phyloP scores from a whole-genome alignment of 2,113 vertebrate genomes.

The Muscicapa adusta region DNA sequence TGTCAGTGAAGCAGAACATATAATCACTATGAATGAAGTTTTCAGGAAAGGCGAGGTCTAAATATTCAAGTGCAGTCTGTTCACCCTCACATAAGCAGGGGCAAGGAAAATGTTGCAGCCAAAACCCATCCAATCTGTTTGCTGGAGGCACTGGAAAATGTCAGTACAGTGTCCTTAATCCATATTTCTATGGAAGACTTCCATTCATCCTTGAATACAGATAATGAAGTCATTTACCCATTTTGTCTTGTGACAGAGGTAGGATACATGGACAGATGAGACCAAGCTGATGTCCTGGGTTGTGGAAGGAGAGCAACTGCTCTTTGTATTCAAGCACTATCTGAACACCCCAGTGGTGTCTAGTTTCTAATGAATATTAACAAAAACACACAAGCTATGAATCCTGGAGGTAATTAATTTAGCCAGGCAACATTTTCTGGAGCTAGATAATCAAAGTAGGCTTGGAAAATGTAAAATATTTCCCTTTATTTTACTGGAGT shows the following conservation, averaged over 20 bases:
- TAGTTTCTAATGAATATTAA: neutral
- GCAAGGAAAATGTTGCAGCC: neutral
- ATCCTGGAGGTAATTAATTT: neutral
- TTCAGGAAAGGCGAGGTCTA: neutral
- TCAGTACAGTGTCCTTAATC: neutral
- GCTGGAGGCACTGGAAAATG: neutral
- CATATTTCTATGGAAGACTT: neutral
- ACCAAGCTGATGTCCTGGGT: neutral
- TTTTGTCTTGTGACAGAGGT: neutral
- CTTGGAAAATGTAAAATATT: neutral
- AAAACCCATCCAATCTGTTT: neutral
- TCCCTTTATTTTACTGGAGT: neutral
- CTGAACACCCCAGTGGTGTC: neutral
- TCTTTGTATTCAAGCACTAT: neutral
- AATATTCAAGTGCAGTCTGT: neutral
- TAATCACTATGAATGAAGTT: constrained; percentile 5
- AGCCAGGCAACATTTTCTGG: neutral
- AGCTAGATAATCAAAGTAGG: neutral
- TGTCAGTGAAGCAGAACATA: constrained; percentile 30
- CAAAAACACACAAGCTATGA: neutral
- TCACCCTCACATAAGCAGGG: neutral
- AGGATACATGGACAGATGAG: neutral
- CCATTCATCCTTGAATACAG: neutral
- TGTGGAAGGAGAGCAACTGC: neutral
- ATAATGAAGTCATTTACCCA: neutral